Evolutionary conservation across 2,113 vertebrate genomes (phyloP), one percentile per base, ranked within the genome.

Genomic region (Odontophorus gujanensis): DNA sequence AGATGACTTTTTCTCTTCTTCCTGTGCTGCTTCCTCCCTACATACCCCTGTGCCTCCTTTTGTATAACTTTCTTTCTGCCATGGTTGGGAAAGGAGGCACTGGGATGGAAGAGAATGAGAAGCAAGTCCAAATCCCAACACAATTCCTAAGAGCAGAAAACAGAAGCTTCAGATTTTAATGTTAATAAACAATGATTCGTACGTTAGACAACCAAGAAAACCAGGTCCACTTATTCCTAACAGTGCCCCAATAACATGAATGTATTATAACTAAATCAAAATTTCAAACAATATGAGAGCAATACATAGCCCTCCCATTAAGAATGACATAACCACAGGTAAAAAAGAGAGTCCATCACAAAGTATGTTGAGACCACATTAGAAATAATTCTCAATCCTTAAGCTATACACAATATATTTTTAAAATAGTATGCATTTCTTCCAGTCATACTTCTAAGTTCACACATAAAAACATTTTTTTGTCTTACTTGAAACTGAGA

Each of bases 61-160:
- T 14, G 20, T 18, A 15, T 7, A 6, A 19, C 32, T 42, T 15
- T 2, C 36, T 57, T 34, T 34, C 67, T n/a, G 18, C 16, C 17
- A 43, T 1, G 5, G 38, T 1, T 16, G n/a, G 28, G 72, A 24
- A 5, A 5, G 7, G 14, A 2, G 6, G 36, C 13, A 16, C 55
- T 38, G 25, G 19, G 12, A 15, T 30, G 26, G 9, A 51, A 51
- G 50, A 75, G 21, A 81, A 42, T 1, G 3, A 50, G 3, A 20
- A 38, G 28, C 26, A 36, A 57, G 15, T 25, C 22, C 28, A 15
- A 38, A 13, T 48, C 22, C 43, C 13, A 58, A 14, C 21, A 4
- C 3, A 3, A 24, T 34, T 74, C 51, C 77, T 28, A 71, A 38
- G 77, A 20, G 4, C 38, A 13, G 36, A 65, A 74, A 81, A 22